phyloP scores from a whole-genome alignment of 2,888 invertebrate genomes.

The Clistopyga incitator region DNA sequence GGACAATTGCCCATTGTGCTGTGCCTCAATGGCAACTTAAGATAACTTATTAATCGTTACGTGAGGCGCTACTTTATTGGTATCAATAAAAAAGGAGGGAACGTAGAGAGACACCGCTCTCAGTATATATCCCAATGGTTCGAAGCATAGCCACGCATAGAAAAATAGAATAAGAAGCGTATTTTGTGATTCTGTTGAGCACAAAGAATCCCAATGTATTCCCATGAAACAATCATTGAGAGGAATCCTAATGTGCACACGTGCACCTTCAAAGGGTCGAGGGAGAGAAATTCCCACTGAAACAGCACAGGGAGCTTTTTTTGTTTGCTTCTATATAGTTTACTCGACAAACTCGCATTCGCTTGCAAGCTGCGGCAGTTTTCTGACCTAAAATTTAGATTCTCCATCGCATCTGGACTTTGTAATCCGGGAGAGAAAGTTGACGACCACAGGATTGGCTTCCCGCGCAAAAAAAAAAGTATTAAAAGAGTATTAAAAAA shows the following conservation, averaged over 20 bases:
- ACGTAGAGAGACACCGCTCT: background rate
- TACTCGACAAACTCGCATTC: background rate
- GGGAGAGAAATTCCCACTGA: slow-evolving; percentile 35
- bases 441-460: too few relatives aligned
- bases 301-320: slow-evolving; percentile 39
- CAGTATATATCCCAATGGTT: background rate
- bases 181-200: slow-evolving; percentile 30
- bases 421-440: too few relatives aligned
- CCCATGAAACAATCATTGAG: slow-evolving; percentile 52
- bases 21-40: background rate
- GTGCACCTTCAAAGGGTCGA: background rate
- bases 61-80: slow-evolving; percentile 19
- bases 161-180: slow-evolving; percentile 18
- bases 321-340: background rate
- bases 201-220: background rate
- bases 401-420: background rate
- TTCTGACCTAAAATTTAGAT: background rate
- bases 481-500: too few relatives aligned
- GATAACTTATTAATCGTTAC: slow-evolving; percentile 34
- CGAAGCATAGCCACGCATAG: background rate
- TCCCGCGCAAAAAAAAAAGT: too few relatives aligned
- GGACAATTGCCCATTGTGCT: background rate
- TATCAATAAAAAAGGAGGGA: background rate
- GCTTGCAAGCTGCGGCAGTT: background rate
- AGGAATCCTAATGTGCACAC: slow-evolving; percentile 42